phyloP scores from a whole-genome alignment of 2,888 invertebrate genomes.

The Trissonchulus latispiculum region DNA sequence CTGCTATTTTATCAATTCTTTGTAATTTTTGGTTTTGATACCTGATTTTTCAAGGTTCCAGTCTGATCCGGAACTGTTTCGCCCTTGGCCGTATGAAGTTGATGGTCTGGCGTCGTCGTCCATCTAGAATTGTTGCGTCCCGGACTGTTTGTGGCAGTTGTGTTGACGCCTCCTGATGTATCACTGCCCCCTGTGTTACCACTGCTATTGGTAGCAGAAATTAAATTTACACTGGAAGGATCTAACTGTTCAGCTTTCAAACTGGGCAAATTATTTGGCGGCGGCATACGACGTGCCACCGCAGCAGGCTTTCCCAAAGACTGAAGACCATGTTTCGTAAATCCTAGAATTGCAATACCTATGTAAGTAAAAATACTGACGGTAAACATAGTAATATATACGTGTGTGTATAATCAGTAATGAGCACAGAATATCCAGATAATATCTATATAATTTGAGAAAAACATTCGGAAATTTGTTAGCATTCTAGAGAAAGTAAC shows the following conservation, averaged over 20 bases:
- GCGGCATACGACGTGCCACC: conserved; percentile 74
- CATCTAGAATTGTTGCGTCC: no score
- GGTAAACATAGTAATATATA: background rate
- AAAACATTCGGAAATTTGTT: no score
- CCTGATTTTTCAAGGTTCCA: no score
- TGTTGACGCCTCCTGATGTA: no score
- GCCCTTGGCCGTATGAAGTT: no score
- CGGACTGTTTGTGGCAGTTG: no score
- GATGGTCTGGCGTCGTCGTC: no score
- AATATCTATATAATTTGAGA: background rate
- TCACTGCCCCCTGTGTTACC: no score
- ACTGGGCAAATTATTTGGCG: conserved; percentile 94
- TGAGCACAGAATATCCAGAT: background rate
- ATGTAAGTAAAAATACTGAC: background rate
- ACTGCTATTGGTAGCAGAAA: no score
- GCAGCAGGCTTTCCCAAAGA: conserved; percentile 97
- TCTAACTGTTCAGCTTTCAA: conserved; percentile 87
- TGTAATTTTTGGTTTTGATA: no score
- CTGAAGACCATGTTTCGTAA: conserved; percentile 61
- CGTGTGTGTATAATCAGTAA: background rate
- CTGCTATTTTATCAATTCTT: no score
- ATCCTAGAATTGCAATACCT: background rate
- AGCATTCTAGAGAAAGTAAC: background rate
- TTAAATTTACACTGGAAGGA: background rate
- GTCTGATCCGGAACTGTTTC: no score